Conservation (phyloP, 2,888 invertebrate species). For the Phasia obesa region DNA sequence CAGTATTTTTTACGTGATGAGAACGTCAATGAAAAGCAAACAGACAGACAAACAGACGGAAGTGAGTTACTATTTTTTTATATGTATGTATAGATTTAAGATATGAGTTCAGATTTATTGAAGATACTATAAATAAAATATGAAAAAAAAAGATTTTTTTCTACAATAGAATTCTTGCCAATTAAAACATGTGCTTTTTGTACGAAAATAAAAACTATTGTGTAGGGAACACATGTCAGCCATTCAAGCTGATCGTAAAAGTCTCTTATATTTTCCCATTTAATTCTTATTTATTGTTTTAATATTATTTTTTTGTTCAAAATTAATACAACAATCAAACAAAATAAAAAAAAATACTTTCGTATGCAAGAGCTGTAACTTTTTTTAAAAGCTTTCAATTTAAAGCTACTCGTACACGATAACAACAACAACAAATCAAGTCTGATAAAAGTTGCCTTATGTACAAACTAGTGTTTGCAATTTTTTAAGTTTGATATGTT, state of each 20-base stretch:
- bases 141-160: no score
- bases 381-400: slow-evolving; percentile 35
- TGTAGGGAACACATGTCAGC: neutral
- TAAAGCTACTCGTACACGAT: slow-evolving; percentile 13
- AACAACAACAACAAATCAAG: neutral
- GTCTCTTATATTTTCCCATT: neutral
- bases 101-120: no score
- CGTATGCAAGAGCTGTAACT: slow-evolving; percentile 51
- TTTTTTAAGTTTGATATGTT: slow-evolving; percentile 6
- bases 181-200: no score
- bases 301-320: slow-evolving; percentile 35
- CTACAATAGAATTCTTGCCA: no score
- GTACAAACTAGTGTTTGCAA: neutral
- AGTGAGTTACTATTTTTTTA: no score
- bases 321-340: neutral
- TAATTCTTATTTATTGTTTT: slow-evolving; percentile 17
- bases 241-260: slow-evolving; percentile 6
- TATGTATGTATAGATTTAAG: no score
- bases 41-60: no score
- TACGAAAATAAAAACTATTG: neutral
- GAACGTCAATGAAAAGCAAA: no score
- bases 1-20: no score
- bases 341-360: neutral
- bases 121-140: no score
- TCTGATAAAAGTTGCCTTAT: slow-evolving; percentile 18